phyloP scores from a whole-genome alignment of 2,797 vertebrate species.

The Aplochiton taeniatus region DNA sequence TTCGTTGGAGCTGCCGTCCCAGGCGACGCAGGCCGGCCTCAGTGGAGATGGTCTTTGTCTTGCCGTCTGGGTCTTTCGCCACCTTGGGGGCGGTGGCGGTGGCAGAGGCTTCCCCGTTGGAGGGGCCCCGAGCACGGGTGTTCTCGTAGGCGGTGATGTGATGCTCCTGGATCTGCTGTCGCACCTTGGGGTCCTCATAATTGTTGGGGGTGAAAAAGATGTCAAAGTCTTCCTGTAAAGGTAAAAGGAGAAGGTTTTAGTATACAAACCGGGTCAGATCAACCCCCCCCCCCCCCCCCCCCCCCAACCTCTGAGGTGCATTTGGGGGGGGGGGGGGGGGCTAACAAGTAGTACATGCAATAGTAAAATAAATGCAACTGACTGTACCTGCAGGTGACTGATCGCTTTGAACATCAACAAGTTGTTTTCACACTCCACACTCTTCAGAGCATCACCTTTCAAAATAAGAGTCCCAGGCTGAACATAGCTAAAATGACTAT shows the following conservation, averaged over 20 bases:
- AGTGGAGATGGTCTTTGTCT: slow-evolving; percentile 65
- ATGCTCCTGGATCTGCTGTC: slow-evolving; percentile 81
- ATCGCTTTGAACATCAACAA: slow-evolving; percentile 85
- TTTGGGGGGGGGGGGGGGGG: no score
- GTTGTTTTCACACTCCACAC: slow-evolving; percentile 79
- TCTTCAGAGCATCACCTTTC: slow-evolving; percentile 83
- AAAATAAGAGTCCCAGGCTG: neutral
- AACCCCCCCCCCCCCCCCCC: no score
- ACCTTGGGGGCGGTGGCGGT: slow-evolving; percentile 29
- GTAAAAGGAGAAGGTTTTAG: neutral
- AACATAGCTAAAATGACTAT: slow-evolving; percentile 4
- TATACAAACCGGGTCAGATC: neutral
- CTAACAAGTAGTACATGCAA: neutral
- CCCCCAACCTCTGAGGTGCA: no score
- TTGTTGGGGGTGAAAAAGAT: slow-evolving; percentile 86
- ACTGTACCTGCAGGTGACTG: slow-evolving; percentile 82
- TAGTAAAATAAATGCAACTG: neutral
- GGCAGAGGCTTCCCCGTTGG: slow-evolving; percentile 29
- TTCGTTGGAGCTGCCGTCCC: slow-evolving; percentile 80
- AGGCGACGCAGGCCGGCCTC: slow-evolving; percentile 80
- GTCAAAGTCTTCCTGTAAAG: slow-evolving; percentile 85
- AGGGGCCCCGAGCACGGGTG: slow-evolving; percentile 51
- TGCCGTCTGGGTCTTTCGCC: slow-evolving; percentile 56
- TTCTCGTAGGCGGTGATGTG: slow-evolving; percentile 82
- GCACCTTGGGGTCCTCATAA: slow-evolving; percentile 76